Percentiles rank a stretch among this genome's conserved stretches.
Conservation (phyloP, 2,113 vertebrate genomes). For the Coreoperca whiteheadi region DNA sequence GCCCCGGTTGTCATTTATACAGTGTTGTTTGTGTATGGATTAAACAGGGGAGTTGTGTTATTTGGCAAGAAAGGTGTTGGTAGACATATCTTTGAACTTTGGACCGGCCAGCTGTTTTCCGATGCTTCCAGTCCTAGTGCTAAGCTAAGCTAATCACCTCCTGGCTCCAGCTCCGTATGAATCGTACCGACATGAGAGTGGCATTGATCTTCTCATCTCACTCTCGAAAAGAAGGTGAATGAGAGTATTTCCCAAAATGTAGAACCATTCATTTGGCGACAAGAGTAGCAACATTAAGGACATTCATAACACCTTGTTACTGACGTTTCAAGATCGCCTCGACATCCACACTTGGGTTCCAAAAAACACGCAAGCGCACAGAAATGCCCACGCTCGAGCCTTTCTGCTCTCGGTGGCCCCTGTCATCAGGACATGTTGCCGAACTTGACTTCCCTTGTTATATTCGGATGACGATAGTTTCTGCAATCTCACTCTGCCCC, state of each 20-base stretch:
- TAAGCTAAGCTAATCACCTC: neutral
- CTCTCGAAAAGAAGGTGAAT: neutral
- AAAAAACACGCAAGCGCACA: neutral
- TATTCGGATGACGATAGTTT: conserved; percentile 35
- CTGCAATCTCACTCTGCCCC: conserved; percentile 30
- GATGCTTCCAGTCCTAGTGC: neutral
- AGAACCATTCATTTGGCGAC: too few species aligned
- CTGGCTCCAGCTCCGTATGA: neutral
- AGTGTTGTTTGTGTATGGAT: too few species aligned
- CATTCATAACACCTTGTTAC: neutral
- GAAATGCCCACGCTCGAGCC: neutral
- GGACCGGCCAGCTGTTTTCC: neutral
- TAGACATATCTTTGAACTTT: too few species aligned
- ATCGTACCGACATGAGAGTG: neutral
- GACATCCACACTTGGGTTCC: neutral
- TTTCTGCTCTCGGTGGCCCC: neutral
- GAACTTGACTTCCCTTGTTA: conserved; percentile 14
- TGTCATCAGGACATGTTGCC: conserved; percentile 2
- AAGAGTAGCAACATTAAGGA: neutral
- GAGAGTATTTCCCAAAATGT: neutral
- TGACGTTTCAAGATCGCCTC: neutral
- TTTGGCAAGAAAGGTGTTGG: too few species aligned
- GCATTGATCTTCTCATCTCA: neutral
- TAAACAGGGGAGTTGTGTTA: too few species aligned
- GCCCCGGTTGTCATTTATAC: too few species aligned